phyloP scores from a whole-genome alignment of 2,888 invertebrate genomes.

The Helicoverpa assulta region DNA sequence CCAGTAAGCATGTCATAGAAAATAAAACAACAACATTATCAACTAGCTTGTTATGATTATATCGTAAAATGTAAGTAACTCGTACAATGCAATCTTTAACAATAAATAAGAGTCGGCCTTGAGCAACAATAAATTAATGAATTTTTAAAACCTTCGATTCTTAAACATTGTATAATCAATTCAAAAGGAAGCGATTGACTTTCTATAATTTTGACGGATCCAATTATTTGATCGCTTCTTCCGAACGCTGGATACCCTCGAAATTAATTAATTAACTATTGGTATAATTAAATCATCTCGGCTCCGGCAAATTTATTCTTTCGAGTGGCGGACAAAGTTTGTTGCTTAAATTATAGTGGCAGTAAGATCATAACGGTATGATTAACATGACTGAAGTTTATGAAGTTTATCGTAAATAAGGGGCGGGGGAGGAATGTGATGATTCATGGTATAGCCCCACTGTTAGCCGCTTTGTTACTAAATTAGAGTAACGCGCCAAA shows the following conservation, averaged over 20 bases:
- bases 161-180: slow-evolving; percentile 76
- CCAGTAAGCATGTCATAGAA: no score
- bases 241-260: slow-evolving; percentile 75
- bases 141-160: slow-evolving; percentile 71
- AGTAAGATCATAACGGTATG: slow-evolving; percentile 67
- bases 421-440: slow-evolving; percentile 45
- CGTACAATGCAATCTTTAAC: slow-evolving; percentile 31
- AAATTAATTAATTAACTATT: slow-evolving; percentile 88
- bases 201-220: slow-evolving; percentile 86
- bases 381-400: slow-evolving; percentile 61
- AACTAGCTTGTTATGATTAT: no score
- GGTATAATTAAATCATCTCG: slow-evolving; percentile 83
- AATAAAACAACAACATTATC: no score
- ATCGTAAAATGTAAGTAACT: background rate
- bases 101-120: slow-evolving; percentile 1
- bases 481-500: slow-evolving; percentile 59
- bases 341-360: slow-evolving; percentile 68
- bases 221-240: slow-evolving; percentile 85
- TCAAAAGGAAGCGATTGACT: slow-evolving; percentile 79
- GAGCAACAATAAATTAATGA: slow-evolving; percentile 57
- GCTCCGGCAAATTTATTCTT: slow-evolving; percentile 77
- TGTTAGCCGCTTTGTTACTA: slow-evolving; percentile 58
- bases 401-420: slow-evolving; percentile 62
- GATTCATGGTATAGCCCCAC: slow-evolving; percentile 55
- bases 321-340: slow-evolving; percentile 68